phyloP scores from a whole-genome alignment of 2,113 vertebrate species.

The Macaca fascicularis region T2T-MFA8v1.1 NC_088394.1:74089501-74090000 shows the following conservation, averaged over 20 bases:
- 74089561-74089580: not conserved
- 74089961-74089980: not conserved
- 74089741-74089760: no score
- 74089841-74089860: no score
- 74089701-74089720: not conserved
- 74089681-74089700: fast-evolving
- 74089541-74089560: no score
- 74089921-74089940: not conserved
- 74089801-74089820: no score
- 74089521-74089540: no score
- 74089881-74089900: no score
- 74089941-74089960: not conserved
- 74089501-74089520: not conserved
- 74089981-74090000: slow-evolving; percentile 30
- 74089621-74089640: not conserved
- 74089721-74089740: no score
- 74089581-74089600: not conserved
- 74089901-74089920: not conserved
- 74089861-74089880: no score
- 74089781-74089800: no score
- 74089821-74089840: no score
- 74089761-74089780: not conserved
- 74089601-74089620: no score
- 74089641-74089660: no score
- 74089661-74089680: not conserved